These are phyloP conservation scores for Vollenhovia emeryi DNA, from an alignment of 1,140 invertebrate species.

Conservation along the genomic window DNA sequence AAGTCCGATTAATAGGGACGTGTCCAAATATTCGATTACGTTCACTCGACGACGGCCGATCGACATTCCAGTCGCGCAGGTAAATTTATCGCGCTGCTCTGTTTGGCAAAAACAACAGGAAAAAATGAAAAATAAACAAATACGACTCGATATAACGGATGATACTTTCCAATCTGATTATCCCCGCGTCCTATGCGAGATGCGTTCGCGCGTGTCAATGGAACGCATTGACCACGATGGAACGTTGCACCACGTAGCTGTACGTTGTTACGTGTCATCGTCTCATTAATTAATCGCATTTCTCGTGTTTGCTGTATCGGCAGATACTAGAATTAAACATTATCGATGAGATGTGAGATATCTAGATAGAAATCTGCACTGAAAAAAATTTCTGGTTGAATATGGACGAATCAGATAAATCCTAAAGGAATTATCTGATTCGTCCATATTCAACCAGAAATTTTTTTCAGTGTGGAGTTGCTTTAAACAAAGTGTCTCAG, in stretches of 20 bases:
- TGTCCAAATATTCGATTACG: conserved; percentile 32
- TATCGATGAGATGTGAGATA: background rate
- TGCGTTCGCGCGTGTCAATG: conserved; percentile 5
- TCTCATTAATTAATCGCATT: conserved; percentile 46
- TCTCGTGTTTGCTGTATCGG: background rate
- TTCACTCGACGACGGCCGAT: background rate
- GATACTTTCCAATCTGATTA: conserved; percentile 35
- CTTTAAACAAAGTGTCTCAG: background rate
- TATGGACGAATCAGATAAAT: too few species aligned
- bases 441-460: too few species aligned
- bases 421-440: too few species aligned
- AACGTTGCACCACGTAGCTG: background rate
- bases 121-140: conserved; percentile 47
- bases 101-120: conserved; percentile 27
- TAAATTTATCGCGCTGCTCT: conserved; percentile 23
- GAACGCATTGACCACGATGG: conserved; percentile 1
- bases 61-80: conserved; percentile 1
- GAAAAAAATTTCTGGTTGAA: too few species aligned
- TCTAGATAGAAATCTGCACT: too few species aligned
- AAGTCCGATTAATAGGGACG: conserved; percentile 10
- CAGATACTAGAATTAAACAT: background rate
- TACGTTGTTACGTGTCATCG: conserved; percentile 13
- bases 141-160: conserved; percentile 5
- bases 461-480: too few species aligned
- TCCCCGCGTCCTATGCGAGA: background rate